Base-by-base conservation (phyloP, 2,888 invertebrate genomes). In the Coleophora flavipennella region DNA sequence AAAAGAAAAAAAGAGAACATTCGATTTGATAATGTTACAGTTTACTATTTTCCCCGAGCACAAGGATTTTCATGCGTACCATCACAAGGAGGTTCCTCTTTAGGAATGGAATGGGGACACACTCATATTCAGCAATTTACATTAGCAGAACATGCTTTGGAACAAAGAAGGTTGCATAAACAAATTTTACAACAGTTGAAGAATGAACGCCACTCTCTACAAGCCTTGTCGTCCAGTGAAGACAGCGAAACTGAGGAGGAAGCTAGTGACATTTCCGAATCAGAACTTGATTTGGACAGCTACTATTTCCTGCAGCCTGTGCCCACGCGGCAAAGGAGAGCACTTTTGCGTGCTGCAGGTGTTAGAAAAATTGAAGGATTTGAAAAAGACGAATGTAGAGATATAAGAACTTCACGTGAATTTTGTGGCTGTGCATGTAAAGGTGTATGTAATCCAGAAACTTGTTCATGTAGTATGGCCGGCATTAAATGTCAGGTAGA, bases 401-500 rank as follows among this genome's bases (percentile, higher is more conserved):
- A 94, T 51, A 97, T 99, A 54, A 88, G 97, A 47, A 90, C 92
- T 20, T 96, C 96, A 6, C 87, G 97, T 12, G 97, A 98, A 68
- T 93, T 94, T 58, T 97, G 97, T 72, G 97, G 97, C 32, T 97
- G 97, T 71, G 91, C 92, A 35, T 97, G 97, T 67, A 93, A 95
- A 72, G 94, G 93, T 37, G 92, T 92, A 63, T 99, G 99, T 80
- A 95, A 96, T 84, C 98, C 98, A 1, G 96, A 96, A 59, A 95
- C 92, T 13, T 99, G 99, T 73, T 92, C 94, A 11, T 99, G 99
- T 80, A 95, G 96, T 68, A 90, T 93, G 64, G 94, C 94, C 33
- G 97, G 96, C 45, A 98, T 99, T 51, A 96, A 97, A 85, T 99
- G 98, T 72, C 97, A 97, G 88, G 97, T 99, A 39, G 98, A 99